A percentile compares a stretch with the other conserved stretches of the same genome.
Evolutionary conservation across 2,113 vertebrate species (phyloP).

Genomic region (Dasyurus viverrinus): DNA sequence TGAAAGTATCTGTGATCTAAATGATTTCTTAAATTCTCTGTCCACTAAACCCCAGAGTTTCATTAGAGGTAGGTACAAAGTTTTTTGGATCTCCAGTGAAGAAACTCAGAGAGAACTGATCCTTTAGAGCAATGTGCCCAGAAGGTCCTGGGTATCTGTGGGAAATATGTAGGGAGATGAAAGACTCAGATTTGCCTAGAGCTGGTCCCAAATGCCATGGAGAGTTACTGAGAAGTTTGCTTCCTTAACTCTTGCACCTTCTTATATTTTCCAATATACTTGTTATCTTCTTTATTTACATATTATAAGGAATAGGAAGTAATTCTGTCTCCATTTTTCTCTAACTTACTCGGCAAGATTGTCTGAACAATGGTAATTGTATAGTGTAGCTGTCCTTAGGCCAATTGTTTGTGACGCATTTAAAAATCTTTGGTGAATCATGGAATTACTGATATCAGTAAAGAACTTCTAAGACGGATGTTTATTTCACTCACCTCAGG

Average conservation of each 20-base stretch:
- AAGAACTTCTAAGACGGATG: neutral
- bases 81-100: neutral
- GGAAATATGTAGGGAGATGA: neutral
- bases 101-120: neutral
- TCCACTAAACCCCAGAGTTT: neutral
- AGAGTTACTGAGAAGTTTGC: neutral
- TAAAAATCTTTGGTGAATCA: conserved; percentile 15
- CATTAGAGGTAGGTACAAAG: neutral
- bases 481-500: neutral
- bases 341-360: neutral
- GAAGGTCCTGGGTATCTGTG: neutral
- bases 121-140: neutral
- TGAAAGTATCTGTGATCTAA: neutral
- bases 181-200: neutral
- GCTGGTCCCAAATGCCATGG: neutral
- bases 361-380: neutral
- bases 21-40: neutral
- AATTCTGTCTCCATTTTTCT: neutral
- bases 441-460: neutral
- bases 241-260: neutral
- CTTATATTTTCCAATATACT: neutral
- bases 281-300: neutral
- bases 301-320: neutral
- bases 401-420: neutral
- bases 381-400: neutral